phyloP scores from a whole-genome alignment of 2,797 vertebrate species.

The Tarsius wallacei region DNA sequence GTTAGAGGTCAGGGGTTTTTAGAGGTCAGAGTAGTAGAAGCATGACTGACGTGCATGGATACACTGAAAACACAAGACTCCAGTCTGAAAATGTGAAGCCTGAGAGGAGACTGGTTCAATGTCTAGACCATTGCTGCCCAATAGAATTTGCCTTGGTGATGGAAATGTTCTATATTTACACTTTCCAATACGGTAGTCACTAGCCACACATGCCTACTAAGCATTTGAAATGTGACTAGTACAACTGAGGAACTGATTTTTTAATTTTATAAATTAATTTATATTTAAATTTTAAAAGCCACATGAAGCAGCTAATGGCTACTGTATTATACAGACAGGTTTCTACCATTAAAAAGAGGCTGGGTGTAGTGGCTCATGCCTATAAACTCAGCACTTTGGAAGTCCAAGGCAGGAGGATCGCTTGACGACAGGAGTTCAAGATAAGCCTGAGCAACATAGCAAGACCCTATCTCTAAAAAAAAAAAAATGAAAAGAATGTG shows the following conservation, averaged over 20 bases:
- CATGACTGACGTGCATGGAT: not conserved
- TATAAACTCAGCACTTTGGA: no score
- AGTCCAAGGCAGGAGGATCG: no score
- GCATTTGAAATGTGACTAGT: not conserved
- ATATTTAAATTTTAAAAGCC: slow-evolving; percentile 41
- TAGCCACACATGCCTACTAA: not conserved
- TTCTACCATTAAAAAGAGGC: not conserved
- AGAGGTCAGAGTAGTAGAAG: not conserved
- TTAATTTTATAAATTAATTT: slow-evolving; percentile 58
- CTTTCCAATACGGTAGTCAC: not conserved
- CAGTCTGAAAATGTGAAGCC: slow-evolving; percentile 8
- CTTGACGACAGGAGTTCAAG: no score
- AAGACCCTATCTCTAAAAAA: no score
- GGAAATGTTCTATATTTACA: slow-evolving; percentile 2
- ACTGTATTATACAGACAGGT: not conserved
- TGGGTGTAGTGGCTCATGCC: no score
- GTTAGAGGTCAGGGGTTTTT: not conserved
- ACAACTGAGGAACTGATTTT: not conserved
- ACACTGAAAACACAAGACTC: not conserved
- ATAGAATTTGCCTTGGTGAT: not conserved
- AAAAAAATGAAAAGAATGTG: not conserved
- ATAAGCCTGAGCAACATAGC: no score
- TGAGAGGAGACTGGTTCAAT: not conserved
- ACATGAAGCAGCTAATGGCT: not conserved
- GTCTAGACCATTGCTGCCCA: not conserved